phyloP scores from a whole-genome alignment of 2,797 vertebrate species.

The Amblyraja radiata region DNA sequence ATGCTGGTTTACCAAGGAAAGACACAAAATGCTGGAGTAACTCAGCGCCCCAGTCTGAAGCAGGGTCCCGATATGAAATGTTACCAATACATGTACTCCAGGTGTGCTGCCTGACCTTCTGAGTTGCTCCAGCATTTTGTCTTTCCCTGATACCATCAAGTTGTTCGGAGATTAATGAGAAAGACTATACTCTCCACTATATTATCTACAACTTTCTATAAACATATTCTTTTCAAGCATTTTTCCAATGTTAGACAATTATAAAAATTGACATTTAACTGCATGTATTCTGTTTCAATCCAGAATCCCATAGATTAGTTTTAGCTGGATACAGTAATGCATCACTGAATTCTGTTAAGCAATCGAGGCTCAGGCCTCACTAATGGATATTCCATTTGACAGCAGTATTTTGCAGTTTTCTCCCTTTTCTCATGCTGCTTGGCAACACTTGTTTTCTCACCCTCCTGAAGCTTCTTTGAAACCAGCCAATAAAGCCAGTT shows the following conservation, averaged over 20 bases:
- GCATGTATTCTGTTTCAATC: not conserved
- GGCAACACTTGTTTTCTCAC: conserved; percentile 9
- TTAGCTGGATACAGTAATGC: not conserved
- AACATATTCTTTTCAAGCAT: not conserved
- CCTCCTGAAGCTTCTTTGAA: not conserved
- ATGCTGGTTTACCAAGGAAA: too few species aligned
- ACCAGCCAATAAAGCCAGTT: not conserved
- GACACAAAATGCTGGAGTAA: too few species aligned
- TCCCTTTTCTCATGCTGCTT: conserved; percentile 3
- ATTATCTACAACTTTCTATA: not conserved
- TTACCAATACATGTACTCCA: too few species aligned
- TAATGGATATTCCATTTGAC: not conserved
- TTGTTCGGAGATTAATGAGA: not conserved
- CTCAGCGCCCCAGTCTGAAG: too few species aligned
- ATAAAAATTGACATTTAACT: not conserved
- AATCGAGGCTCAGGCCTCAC: not conserved
- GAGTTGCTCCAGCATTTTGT: not conserved
- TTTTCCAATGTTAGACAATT: not conserved
- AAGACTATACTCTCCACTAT: not conserved
- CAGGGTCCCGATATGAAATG: too few species aligned
- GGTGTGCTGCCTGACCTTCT: not conserved
- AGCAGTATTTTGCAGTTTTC: not conserved
- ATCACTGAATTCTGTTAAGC: not conserved
- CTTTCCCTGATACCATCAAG: not conserved
- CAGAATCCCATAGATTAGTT: not conserved